Conservation (phyloP, 2,797 vertebrate species). For the Sphaeramia orbicularis region DNA sequence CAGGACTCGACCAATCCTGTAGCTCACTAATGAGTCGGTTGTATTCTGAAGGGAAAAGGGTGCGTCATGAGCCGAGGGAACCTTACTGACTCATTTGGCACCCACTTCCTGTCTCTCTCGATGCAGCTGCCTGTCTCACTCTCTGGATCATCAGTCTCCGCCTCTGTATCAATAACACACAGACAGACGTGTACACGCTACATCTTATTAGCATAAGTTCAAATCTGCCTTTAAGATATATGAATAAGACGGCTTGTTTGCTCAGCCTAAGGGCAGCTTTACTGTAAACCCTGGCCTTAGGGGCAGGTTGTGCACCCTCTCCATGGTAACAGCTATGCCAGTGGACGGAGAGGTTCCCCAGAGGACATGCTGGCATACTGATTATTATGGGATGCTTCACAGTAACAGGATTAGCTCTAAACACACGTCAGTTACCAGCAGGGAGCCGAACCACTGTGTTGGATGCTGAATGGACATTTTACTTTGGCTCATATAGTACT, state of each 20-base stretch:
- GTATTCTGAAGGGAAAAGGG: constrained; percentile 15
- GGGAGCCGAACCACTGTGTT: constrained; percentile 12
- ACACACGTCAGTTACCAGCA: constrained; percentile 34
- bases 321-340: constrained; percentile 55
- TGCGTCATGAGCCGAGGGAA: constrained; percentile 33
- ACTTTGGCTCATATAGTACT: constrained; percentile 12
- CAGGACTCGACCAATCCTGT: constrained; percentile 48
- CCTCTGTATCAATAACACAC: neutral
- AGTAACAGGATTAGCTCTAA: constrained; percentile 56
- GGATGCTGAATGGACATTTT: constrained; percentile 29
- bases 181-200: neutral
- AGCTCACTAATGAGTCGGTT: constrained; percentile 43
- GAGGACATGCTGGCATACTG: constrained; percentile 54
- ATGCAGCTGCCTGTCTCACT: neutral
- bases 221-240: constrained; percentile 54
- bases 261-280: constrained; percentile 34
- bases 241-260: constrained; percentile 58
- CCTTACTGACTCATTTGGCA: constrained; percentile 31
- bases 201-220: constrained; percentile 38
- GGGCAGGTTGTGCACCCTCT: constrained; percentile 60
- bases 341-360: constrained; percentile 45
- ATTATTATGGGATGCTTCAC: constrained; percentile 66
- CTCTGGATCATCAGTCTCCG: neutral
- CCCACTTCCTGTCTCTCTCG: constrained; percentile 11
- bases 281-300: constrained; percentile 57